Base-by-base conservation (phyloP, 2,888 invertebrate genomes). In the Acronicta leporina region DNA sequence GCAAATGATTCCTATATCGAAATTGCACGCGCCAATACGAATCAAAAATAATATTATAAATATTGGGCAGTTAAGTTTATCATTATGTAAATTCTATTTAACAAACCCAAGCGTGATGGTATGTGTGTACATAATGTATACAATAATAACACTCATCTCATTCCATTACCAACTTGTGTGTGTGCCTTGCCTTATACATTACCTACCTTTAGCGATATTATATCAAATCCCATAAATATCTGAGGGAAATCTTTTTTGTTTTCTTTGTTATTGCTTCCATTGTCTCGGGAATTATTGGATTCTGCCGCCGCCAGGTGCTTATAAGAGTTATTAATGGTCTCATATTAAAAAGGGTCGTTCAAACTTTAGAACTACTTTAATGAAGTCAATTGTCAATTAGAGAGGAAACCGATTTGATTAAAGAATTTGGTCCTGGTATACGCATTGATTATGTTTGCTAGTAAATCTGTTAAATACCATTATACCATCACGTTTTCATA, bases 231-330 rank as follows among this genome's bases (percentile, higher is more conserved):
- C 40, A 67, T 75, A 73, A 73, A 73, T 70, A 67, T 60, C 40
- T 44, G 10, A 42, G 7, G n/a, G 20, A 55, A 66, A 57, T 71
- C 20, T 62, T 73, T 71, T 56, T 61, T 41, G 55, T 59, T 61
- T 51, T 4, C 15, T 48, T 51, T 56, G 41, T 54, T 70, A 58
- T 73, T 73, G 51, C 43, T 50, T 50, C 43, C 55, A 63, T 61
- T 67, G 56, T 67, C 60, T 47, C 7, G 41, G 35, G 38, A 42
- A 67, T 67, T 68, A 75, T 72, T 72, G 41, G 57, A 43, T 67
- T 55, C 51, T 63, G 57, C 47, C 44, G 35, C 49, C 47, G 45
- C 56, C 74, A 68, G 59, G 64, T 69, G 56, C 30, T 54, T 35
- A 9, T 51, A 48, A 60, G 42, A 13, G 44, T 42, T 56, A 57